These are phyloP conservation scores for Spatulosminthurus flaviceps DNA, from an alignment of 2,888 invertebrate species.

Conservation along the genomic window DNA sequence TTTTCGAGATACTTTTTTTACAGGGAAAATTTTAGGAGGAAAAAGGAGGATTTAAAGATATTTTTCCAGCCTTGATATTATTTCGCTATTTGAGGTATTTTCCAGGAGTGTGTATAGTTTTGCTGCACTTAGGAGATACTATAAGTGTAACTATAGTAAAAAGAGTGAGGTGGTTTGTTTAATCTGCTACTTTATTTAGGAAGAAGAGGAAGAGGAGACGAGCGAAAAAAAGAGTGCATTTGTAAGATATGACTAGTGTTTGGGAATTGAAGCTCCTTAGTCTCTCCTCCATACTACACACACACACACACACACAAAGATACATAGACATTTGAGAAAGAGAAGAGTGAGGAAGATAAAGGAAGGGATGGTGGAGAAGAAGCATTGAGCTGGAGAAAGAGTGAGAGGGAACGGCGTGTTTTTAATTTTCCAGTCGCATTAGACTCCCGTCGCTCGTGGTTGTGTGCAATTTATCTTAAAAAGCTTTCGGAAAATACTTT, in stretches of 20 bases:
- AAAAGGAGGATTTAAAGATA: too few relatives aligned
- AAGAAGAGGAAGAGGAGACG: background rate
- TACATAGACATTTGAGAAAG: background rate
- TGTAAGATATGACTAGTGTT: constrained; percentile 2
- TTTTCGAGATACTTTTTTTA: too few relatives aligned
- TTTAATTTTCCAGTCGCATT: constrained; percentile 59
- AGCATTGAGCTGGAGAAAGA: background rate
- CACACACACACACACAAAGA: background rate
- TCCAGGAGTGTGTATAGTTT: too few relatives aligned
- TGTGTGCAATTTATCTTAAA: constrained; percentile 62
- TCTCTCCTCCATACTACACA: too few relatives aligned
- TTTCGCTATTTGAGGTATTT: too few relatives aligned
- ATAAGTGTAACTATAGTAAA: background rate
- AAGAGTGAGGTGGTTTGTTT: background rate
- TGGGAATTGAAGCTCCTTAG: too few relatives aligned
- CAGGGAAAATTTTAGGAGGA: too few relatives aligned
- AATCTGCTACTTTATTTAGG: constrained; percentile 18
- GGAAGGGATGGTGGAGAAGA: background rate
- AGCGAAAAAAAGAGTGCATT: constrained; percentile 15
- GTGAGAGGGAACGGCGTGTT: constrained; percentile 58
- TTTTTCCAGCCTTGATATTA: too few relatives aligned
- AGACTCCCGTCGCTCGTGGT: constrained; percentile 53
- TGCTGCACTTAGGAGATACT: too few relatives aligned
- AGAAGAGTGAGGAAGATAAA: constrained; percentile 22
- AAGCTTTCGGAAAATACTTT: constrained; percentile 57